phyloP scores from a whole-genome alignment of 2,113 vertebrate genomes.

The Nerophis lumbriciformis region DNA sequence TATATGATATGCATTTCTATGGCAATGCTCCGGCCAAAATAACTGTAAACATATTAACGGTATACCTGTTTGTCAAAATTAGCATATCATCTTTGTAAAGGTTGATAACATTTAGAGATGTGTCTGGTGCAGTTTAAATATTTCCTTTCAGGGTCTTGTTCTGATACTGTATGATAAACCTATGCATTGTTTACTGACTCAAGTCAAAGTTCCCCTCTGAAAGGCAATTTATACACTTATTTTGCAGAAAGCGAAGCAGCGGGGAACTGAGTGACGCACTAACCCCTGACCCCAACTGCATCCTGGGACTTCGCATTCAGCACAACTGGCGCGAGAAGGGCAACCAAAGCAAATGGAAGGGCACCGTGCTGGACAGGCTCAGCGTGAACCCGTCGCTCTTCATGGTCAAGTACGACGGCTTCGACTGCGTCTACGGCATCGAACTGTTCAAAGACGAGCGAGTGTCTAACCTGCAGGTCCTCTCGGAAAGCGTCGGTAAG shows the following conservation, averaged over 20 bases:
- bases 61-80: no score
- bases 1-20: no score
- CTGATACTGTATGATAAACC: no score
- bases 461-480: slow-evolving; percentile 74
- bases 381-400: slow-evolving; percentile 75
- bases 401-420: slow-evolving; percentile 80
- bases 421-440: slow-evolving; percentile 80
- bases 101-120: no score
- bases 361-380: slow-evolving; percentile 75
- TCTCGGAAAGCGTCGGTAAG: slow-evolving; percentile 76
- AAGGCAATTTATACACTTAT: background rate
- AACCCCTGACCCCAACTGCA: slow-evolving; percentile 69
- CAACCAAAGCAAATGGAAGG: slow-evolving; percentile 78
- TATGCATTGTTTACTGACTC: background rate
- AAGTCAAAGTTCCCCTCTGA: background rate
- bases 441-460: slow-evolving; percentile 78
- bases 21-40: no score
- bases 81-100: no score
- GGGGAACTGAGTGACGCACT: slow-evolving; percentile 73
- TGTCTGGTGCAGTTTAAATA: no score
- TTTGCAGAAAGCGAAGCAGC: slow-evolving; percentile 73
- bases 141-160: no score
- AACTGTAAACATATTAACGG: no score
- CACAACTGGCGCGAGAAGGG: slow-evolving; percentile 79
- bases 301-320: slow-evolving; percentile 75